phyloP scores from a whole-genome alignment of 2,888 invertebrate species.

The Epinotia ramella region DNA sequence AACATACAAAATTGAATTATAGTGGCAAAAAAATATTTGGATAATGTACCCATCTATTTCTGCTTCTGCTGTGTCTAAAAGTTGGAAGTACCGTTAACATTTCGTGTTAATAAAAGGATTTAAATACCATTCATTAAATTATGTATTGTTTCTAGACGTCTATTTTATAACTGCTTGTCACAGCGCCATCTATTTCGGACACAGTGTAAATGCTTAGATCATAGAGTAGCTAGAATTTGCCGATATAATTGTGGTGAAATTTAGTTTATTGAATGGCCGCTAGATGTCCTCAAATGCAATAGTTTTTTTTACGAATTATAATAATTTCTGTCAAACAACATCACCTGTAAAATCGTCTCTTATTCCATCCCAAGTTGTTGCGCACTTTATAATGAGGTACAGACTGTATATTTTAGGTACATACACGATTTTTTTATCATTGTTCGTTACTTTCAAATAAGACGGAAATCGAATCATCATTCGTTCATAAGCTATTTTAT shows the following conservation, averaged over 20 bases:
- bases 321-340: neutral
- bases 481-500: neutral
- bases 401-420: neutral
- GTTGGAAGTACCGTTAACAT: neutral
- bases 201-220: neutral
- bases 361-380: neutral
- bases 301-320: neutral
- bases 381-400: too few relatives aligned
- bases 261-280: neutral
- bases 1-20: neutral
- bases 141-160: neutral
- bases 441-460: neutral
- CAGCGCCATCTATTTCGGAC: constrained; percentile 20
- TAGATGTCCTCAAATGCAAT: constrained; percentile 11
- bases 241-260: neutral
- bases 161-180: neutral
- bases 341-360: neutral
- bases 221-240: neutral
- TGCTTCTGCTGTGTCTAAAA: neutral
- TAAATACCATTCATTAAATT: too few relatives aligned
- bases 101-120: neutral
- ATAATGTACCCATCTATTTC: neutral
- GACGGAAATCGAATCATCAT: neutral
- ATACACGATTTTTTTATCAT: neutral
- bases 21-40: neutral